Base-by-base conservation (phyloP, 2,113 vertebrate species). In the Monopterus albus region DNA sequence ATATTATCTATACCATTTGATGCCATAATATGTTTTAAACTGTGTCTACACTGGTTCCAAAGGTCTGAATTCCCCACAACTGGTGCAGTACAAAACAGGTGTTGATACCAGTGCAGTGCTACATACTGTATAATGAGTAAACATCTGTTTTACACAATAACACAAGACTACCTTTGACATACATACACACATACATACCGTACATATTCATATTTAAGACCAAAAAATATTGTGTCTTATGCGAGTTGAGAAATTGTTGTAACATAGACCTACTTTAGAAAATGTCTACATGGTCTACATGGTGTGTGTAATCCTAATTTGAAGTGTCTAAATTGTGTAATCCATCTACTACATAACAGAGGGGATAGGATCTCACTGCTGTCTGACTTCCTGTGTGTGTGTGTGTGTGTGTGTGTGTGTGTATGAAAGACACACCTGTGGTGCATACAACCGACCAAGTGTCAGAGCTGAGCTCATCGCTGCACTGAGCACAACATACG, bases 11-110 rank as follows among this genome's bases (percentile, higher is more conserved):
- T 14, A 14, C 20, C 20, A 13, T 23, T 52, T 18, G 21, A 13
- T 45, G 6, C 15, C 7, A 9, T 28, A 7, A 29, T 10, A 20
- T 42, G 18, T 18, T 38, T 60, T 52, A 35, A 42, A 50, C 3
- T 3, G 13, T 28, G 56, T 23, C 21, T 47, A 15, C 21, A 28
- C 15, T 51, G 23, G 18, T 28, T 55, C 33, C 40, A 70, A 62
- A 59, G n/a, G 10, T 60, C 21, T 46, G 0, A 17, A 56, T 60
- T 52, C 25, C 39, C 68, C 79, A 79, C 23, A 91, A 87, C 70
- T 89, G 86, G 86, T 83, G 87, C 89, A 88, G 46, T 46, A 61
- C 25, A 56, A 31, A 12, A 45, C 86, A 89, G 82, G 62, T 89
- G 86, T 79, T 69, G 40, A 70, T 25, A 46, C 56, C 47, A 61